Base-by-base conservation (phyloP, 2,888 invertebrate genomes). In the Anarsia innoxiella region DNA sequence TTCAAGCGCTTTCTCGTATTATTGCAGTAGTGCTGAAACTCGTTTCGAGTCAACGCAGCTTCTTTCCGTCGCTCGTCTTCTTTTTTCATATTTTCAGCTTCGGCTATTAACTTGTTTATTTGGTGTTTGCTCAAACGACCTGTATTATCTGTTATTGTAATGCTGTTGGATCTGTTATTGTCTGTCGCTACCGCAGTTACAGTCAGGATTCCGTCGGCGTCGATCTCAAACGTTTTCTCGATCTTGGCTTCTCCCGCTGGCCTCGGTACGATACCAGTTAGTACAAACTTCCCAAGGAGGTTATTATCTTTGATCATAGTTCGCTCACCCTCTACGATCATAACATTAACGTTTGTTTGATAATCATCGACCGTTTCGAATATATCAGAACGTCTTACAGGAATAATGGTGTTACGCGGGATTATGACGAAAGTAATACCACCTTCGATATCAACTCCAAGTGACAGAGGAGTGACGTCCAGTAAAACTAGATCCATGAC, bases 61-160 rank as follows among this genome's bases (percentile, higher is more conserved):
- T 12, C 11, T 9, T 28, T 28, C 1, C 13, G 28, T 13, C 13
- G 12, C 6, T 12, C 12, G 13, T 28, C 28, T 28, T 28, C n/a
- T n/a, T n/a, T n/a, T n/a, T n/a, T n/a, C n/a, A n/a, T n/a, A n/a
- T n/a, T n/a, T n/a, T n/a, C n/a, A n/a, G n/a, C n/a, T n/a, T n/a
- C n/a, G n/a, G n/a, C n/a, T n/a, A 28, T 13, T 13, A 28, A 13
- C 4, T 13, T 12, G 11, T 28, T 13, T 2, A 28, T 28, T 8
- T 28, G 12, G 13, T 28, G 28, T 12, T 28, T 28, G 12, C 12
- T 31, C 26, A 26, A 31, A 10, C 25, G 11, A 23, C 23, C 13
- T 29, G 37, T 42, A 44, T 15, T 13, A 9, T 28, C 13, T 2
- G 28, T 28, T 28, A 28, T 28, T 1, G 28, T 28, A 9, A 28